Evolutionary conservation across 2,888 invertebrate species (phyloP).

Genomic region (Tricholauxania praeusta): DNA sequence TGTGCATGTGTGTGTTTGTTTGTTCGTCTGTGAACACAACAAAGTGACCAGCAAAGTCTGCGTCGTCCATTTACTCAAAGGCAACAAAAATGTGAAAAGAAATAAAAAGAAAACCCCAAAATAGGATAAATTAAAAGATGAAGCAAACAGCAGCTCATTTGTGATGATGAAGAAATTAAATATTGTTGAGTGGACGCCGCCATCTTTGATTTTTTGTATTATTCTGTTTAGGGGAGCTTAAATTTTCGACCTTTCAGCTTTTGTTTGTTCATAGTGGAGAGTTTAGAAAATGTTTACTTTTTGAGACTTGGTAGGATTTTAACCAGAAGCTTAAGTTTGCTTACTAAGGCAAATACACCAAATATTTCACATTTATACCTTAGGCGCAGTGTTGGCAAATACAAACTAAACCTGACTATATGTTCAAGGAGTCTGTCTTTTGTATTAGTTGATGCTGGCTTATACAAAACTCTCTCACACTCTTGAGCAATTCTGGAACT

Average conservation of each 20-base stretch:
- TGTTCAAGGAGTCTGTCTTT: no score
- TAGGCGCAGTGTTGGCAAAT: no score
- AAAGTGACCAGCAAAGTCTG: conserved; percentile 16
- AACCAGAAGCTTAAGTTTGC: no score
- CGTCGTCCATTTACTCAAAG: neutral
- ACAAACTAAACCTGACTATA: no score
- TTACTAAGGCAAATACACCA: no score
- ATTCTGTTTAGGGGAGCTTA: neutral
- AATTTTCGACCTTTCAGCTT: neutral
- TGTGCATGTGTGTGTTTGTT: neutral
- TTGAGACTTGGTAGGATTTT: no score
- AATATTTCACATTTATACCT: no score
- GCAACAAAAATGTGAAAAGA: neutral
- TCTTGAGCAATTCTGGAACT: no score
- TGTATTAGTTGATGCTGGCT: no score
- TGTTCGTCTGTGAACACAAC: conserved; percentile 16
- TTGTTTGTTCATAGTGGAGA: neutral
- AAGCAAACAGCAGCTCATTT: neutral
- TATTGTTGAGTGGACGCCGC: conserved; percentile 17
- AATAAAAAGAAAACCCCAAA: neutral
- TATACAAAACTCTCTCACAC: no score
- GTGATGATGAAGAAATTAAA: conserved; percentile 22
- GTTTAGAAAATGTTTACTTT: no score
- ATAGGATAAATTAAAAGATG: conserved; percentile 7
- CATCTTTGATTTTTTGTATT: conserved; percentile 7